Conservation (phyloP, 1,140 invertebrate species). For the Dinoponera quadriceps region DNA sequence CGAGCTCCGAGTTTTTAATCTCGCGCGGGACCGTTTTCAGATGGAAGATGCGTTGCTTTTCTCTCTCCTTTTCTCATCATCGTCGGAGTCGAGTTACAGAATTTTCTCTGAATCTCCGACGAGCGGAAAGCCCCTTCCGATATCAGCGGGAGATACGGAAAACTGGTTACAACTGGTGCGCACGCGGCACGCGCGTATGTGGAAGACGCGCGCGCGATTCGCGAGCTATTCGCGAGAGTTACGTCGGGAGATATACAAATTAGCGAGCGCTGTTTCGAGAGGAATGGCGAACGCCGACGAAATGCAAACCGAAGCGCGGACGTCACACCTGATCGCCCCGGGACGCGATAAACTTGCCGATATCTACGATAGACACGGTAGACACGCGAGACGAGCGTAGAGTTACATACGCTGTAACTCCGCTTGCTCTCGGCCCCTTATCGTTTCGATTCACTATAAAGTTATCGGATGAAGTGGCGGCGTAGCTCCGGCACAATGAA, state of each 20-base stretch:
- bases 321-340: neutral
- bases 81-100: slow-evolving; percentile 9
- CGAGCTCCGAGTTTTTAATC: slow-evolving; percentile 3
- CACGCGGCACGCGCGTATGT: slow-evolving; percentile 8
- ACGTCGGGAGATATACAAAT: slow-evolving; percentile 50
- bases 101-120: neutral
- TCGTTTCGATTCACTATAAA: neutral
- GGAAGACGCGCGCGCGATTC: neutral
- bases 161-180: slow-evolving; percentile 63
- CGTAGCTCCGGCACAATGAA: too few relatives aligned
- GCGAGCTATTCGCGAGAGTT: neutral
- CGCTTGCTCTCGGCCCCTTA: neutral
- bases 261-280: slow-evolving; percentile 35
- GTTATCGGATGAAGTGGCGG: slow-evolving; percentile 20
- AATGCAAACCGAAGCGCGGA: slow-evolving; percentile 17
- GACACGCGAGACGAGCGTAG: neutral
- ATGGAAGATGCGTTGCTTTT: neutral
- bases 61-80: neutral
- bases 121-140: slow-evolving; percentile 13
- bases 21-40: neutral
- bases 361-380: neutral
- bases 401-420: neutral
- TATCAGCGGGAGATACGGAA: slow-evolving; percentile 49
- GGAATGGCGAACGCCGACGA: neutral
- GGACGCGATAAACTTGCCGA: neutral